Evolutionary conservation across 2,113 vertebrate genomes (phyloP).

Genomic region (Australoheros scitulus): DNA sequence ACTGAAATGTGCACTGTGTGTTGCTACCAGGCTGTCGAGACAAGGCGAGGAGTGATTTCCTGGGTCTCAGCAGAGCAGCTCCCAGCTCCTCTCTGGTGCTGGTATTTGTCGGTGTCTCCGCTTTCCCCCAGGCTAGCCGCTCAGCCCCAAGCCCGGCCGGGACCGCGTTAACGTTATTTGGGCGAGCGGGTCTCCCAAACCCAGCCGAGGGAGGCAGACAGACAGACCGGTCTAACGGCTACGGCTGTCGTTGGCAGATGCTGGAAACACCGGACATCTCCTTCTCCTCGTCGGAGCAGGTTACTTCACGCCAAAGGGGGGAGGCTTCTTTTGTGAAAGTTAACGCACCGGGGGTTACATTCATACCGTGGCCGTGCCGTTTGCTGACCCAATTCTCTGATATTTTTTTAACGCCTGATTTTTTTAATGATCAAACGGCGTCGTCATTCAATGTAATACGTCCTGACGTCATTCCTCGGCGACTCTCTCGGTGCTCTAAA

Average conservation of each 20-base stretch:
- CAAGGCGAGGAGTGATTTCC: conserved; percentile 50
- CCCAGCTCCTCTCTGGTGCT: conserved; percentile 6
- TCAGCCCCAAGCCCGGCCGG: conserved; percentile 35
- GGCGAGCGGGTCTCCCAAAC: conserved; percentile 52
- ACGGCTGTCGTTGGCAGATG: conserved; percentile 63
- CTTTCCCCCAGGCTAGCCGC: conserved; percentile 28
- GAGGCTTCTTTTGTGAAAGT: background rate
- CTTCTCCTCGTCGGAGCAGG: conserved; percentile 43
- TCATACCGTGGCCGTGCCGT: background rate
- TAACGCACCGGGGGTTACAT: background rate
- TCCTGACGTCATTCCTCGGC: conserved; percentile 81
- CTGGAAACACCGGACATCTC: conserved; percentile 65
- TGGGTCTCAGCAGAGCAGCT: conserved; percentile 35
- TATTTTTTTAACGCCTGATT: conserved; percentile 77
- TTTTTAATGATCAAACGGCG: conserved; percentile 80
- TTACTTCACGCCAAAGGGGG: conserved; percentile 10
- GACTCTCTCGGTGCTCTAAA: conserved; percentile 61
- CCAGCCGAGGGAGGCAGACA: conserved; percentile 43
- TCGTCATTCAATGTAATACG: conserved; percentile 80
- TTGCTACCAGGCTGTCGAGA: conserved; percentile 50
- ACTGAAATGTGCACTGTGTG: conserved; percentile 60
- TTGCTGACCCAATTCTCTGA: conserved; percentile 72
- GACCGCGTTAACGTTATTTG: conserved; percentile 18
- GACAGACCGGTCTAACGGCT: conserved; percentile 61
- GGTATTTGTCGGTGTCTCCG: conserved; percentile 24